These are phyloP conservation scores for Micrasema longulum DNA, from an alignment of 1,140 invertebrate species.

Conservation along the genomic window DNA sequence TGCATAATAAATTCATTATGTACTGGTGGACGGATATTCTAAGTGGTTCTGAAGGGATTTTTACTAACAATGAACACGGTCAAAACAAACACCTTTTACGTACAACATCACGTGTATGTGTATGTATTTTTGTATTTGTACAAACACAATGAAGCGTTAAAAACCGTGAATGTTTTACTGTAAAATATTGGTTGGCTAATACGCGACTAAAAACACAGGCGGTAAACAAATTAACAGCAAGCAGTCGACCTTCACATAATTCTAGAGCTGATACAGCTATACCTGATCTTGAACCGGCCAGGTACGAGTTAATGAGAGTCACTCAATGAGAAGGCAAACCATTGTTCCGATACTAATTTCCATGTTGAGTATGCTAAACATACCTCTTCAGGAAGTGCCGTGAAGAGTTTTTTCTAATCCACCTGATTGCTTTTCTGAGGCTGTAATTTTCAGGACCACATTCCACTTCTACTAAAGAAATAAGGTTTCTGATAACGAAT, in stretches of 20 bases:
- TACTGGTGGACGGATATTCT: no score
- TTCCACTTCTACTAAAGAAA: background rate
- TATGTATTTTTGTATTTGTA: no score
- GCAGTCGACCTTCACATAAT: slow-evolving; percentile 32
- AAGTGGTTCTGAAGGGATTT: no score
- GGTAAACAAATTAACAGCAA: slow-evolving; percentile 34
- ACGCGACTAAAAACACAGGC: slow-evolving; percentile 5
- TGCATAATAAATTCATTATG: no score
- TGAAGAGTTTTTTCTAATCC: background rate
- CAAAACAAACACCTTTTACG: no score
- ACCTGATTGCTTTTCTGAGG: background rate
- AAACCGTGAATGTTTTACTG: background rate
- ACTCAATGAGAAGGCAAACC: background rate
- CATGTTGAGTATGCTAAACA: background rate
- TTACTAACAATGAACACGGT: no score
- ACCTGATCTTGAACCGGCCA: background rate
- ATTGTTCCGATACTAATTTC: background rate
- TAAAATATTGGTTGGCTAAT: background rate
- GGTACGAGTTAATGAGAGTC: background rate
- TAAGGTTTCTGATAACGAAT: slow-evolving; percentile 3
- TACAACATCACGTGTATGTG: no score
- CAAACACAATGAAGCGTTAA: no score
- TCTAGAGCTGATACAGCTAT: background rate
- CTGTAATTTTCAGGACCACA: slow-evolving; percentile 1
- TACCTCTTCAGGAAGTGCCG: background rate